Evolutionary conservation across 2,888 invertebrate genomes (phyloP).

Genomic region (Pollenia griseotomentosa): DNA sequence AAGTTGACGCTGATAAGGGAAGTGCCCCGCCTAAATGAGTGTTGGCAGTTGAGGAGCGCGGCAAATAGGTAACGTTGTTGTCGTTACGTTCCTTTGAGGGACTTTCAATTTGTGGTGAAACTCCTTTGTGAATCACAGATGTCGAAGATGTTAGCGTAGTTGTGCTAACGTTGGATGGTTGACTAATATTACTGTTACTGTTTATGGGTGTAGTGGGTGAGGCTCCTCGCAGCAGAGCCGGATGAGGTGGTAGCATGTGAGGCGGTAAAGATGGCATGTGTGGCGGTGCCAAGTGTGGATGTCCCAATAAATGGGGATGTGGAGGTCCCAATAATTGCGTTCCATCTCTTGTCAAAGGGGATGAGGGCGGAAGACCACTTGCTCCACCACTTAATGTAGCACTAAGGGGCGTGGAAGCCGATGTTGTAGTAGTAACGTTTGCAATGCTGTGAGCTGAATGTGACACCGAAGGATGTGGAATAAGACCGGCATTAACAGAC

Average conservation of each 20-base stretch:
- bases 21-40: slow-evolving; percentile 60
- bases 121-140: slow-evolving; percentile 86
- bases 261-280: slow-evolving; percentile 72
- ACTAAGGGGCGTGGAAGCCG: slow-evolving; percentile 59
- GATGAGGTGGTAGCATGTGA: slow-evolving; percentile 75
- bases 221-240: slow-evolving; percentile 82
- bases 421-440: slow-evolving; percentile 68
- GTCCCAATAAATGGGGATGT: slow-evolving; percentile 76
- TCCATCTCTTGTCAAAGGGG: slow-evolving; percentile 72
- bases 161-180: slow-evolving; percentile 59
- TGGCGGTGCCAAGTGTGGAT: slow-evolving; percentile 75
- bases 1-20: slow-evolving; percentile 76
- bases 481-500: slow-evolving; percentile 35
- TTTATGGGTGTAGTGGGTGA: slow-evolving; percentile 78
- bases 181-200: slow-evolving; percentile 57
- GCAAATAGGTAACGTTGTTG: slow-evolving; percentile 86
- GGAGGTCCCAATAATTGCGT: slow-evolving; percentile 78
- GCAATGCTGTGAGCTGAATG: slow-evolving; percentile 70
- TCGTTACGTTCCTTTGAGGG: slow-evolving; percentile 92
- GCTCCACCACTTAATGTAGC: slow-evolving; percentile 63
- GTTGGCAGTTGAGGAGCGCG: slow-evolving; percentile 77
- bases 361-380: slow-evolving; percentile 72
- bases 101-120: slow-evolving; percentile 91
- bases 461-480: slow-evolving; percentile 61
- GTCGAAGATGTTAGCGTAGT: slow-evolving; percentile 80